Evolutionary conservation across 2,113 vertebrate species (phyloP), one percentile per base, ranked within the genome.

Genomic region (Thunnus maccoyii): DNA sequence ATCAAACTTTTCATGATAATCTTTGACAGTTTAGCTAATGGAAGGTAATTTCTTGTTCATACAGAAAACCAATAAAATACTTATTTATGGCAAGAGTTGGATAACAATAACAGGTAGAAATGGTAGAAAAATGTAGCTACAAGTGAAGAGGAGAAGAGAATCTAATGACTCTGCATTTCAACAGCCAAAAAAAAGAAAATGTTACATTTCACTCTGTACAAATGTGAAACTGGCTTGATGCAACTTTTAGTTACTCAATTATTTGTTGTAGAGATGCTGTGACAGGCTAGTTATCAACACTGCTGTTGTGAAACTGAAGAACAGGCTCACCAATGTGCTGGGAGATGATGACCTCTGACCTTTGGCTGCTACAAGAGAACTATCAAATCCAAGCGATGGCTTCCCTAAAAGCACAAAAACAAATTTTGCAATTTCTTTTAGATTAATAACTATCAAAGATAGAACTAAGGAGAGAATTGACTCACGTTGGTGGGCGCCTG

Each of bases 401-500:
- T 95, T 96, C 58, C 92, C 95, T 96, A 68, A 20, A 88, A 88
- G 60, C 58, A 91, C 25, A 82, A 64, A 36, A 67, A 30, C 7
- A n/a, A 36, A 25, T n/a, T 36, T 54, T 15, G 8, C 67, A 2
- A 68, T 54, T 61, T 68, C 9, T 55, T 61, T 61, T 25, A 27
- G 3, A 44, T 30, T 0, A 32, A 9, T 16, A 55, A 46, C 27
- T 46, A 32, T 5, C 50, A 3, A 54, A 48, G 46, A 36, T 1
- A 22, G 22, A 64, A 8, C 1, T 2, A 20, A 12, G 27, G 27
- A 61, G 22, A 20, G 27, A 62, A 22, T 1, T 1, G 71, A 91
- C 94, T 89, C 79, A 95, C 94, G 88, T 70, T 94, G 93, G 18
- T 76, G 85, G 25, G 92, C 81, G 94, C 95, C 92, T 82, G 96